These are phyloP conservation scores for Horisme vitalbata DNA, from an alignment of 2,888 invertebrate genomes.

Conservation along the genomic window DNA sequence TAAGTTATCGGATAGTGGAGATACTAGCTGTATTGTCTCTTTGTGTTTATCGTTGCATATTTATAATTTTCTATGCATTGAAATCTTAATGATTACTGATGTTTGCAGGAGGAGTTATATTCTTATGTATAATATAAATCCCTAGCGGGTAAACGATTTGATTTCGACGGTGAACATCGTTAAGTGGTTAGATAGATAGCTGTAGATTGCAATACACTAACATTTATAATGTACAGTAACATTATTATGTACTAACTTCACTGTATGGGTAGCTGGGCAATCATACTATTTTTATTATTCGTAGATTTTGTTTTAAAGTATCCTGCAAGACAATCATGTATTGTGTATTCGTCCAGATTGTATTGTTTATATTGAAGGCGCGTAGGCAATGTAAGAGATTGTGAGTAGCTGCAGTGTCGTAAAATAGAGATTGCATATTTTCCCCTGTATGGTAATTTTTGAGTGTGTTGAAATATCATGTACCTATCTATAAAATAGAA, in stretches of 20 bases:
- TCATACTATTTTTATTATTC: constrained; percentile 76
- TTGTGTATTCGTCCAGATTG: constrained; percentile 58
- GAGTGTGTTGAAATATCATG: constrained; percentile 39
- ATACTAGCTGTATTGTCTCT: constrained; percentile 53
- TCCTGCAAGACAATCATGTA: constrained; percentile 65
- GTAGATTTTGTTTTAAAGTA: constrained; percentile 62
- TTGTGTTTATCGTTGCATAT: constrained; percentile 45
- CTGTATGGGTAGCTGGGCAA: constrained; percentile 81
- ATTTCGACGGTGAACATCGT: constrained; percentile 48
- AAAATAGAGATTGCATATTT: constrained; percentile 37
- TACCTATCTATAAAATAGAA: constrained; percentile 37
- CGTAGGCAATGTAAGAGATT: constrained; percentile 45
- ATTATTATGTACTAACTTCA: constrained; percentile 70
- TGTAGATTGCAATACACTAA: constrained; percentile 68
- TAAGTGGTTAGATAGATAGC: constrained; percentile 64
- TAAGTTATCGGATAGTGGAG: constrained; percentile 68
- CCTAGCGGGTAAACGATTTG: constrained; percentile 48
- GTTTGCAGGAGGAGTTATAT: constrained; percentile 37
- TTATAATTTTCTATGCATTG: constrained; percentile 48
- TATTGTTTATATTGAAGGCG: constrained; percentile 54
- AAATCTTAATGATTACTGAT: constrained; percentile 34
- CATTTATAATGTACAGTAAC: constrained; percentile 74
- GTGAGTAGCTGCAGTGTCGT: constrained; percentile 45
- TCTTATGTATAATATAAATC: constrained; percentile 48
- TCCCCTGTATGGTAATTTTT: constrained; percentile 33